Conservation (phyloP, 1,140 invertebrate species). For the Panonychus citri region DNA sequence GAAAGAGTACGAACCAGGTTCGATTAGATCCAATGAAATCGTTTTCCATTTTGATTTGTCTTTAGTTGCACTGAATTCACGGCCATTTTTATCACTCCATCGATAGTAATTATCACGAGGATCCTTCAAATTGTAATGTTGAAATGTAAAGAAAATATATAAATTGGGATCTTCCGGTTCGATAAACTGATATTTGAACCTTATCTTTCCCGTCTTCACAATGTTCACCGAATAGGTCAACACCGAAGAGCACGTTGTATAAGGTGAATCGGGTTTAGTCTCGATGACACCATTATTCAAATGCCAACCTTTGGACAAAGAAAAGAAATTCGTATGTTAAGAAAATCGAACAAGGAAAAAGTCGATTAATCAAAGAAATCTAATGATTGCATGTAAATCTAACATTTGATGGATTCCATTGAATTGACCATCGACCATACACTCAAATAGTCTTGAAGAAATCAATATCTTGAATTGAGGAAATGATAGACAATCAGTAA, state of each 20-base stretch:
- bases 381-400: no score
- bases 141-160: conserved; percentile 6
- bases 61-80: neutral
- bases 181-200: conserved; percentile 30
- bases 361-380: no score
- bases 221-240: conserved; percentile 27
- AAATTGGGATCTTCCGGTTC: neutral
- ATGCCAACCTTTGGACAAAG: neutral
- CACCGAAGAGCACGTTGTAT: neutral
- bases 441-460: no score
- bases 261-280: neutral
- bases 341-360: no score
- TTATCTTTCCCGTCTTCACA: conserved; percentile 27
- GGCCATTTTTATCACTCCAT: neutral
- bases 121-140: conserved; percentile 3
- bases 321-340: neutral
- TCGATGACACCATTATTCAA: neutral
- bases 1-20: conserved; percentile 7
- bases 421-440: no score
- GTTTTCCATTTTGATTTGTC: conserved; percentile 5
- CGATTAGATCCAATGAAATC: neutral
- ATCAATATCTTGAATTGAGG: no score
- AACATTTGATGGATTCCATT: no score
- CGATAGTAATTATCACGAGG: neutral
- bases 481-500: no score